Evolutionary conservation across 1,140 invertebrate species (phyloP).

Genomic region (Papilio dardanus): DNA sequence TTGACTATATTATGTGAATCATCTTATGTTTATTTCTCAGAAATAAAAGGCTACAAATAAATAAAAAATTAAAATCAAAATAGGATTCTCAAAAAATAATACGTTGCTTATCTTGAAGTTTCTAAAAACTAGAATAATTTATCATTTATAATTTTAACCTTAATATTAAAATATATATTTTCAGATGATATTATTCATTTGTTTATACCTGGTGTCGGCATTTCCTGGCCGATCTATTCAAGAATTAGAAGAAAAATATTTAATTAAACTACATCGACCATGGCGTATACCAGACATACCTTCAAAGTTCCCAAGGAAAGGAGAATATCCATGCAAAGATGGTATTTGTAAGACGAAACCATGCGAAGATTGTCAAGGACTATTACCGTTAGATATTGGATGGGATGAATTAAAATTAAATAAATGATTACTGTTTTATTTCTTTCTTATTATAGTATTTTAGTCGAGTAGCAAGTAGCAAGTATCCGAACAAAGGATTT

Average conservation of each 20-base stretch:
- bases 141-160: too few species aligned
- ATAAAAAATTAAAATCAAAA: too few species aligned
- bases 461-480: too few species aligned
- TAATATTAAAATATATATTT: not conserved
- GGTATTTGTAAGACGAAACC: conserved; percentile 44
- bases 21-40: too few species aligned
- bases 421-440: conserved; percentile 27
- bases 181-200: not conserved
- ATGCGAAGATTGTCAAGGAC: conserved; percentile 50
- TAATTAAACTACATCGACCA: conserved; percentile 54
- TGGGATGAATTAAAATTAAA: conserved; percentile 44
- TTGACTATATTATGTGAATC: too few species aligned
- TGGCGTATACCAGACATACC: conserved; percentile 48
- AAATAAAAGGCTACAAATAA: too few species aligned
- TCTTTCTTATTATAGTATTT: too few species aligned
- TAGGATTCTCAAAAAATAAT: too few species aligned
- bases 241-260: conserved; percentile 50
- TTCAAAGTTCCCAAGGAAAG: conserved; percentile 52
- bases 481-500: too few species aligned
- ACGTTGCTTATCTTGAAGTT: too few species aligned
- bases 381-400: conserved; percentile 46
- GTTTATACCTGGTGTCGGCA: conserved; percentile 7
- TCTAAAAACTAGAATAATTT: too few species aligned
- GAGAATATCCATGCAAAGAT: conserved; percentile 51
- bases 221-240: conserved; percentile 38